Evolutionary conservation across 2,888 invertebrate species (phyloP).

Genomic region (Rhagonycha fulva): DNA sequence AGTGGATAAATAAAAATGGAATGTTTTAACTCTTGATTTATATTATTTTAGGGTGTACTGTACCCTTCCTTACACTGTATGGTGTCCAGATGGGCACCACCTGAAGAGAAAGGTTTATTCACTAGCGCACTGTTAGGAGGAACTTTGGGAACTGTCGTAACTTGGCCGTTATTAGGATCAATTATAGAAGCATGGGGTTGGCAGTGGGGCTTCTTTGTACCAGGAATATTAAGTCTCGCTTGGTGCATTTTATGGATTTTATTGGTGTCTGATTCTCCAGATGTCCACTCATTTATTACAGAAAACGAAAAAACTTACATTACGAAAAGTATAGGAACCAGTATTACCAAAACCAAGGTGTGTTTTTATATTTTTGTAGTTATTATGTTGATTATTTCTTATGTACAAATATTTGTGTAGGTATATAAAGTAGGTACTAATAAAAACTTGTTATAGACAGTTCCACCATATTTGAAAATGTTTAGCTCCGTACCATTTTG

Average conservation of each 20-base stretch:
- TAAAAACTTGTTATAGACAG: constrained; percentile 58
- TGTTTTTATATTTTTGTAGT: not conserved
- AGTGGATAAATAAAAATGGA: constrained; percentile 20
- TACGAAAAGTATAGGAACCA: constrained; percentile 62
- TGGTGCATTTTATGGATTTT: constrained; percentile 57
- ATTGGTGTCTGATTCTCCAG: constrained; percentile 60
- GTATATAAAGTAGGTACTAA: constrained; percentile 11
- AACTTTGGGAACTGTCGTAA: constrained; percentile 57
- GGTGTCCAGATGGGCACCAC: constrained; percentile 56
- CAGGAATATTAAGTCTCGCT: constrained; percentile 43
- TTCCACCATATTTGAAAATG: constrained; percentile 69
- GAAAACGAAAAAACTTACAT: constrained; percentile 58
- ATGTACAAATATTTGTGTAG: not conserved
- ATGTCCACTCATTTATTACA: constrained; percentile 60
- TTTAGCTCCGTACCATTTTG: constrained; percentile 70
- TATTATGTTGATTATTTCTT: not conserved
- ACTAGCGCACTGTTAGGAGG: constrained; percentile 58
- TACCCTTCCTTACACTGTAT: constrained; percentile 50
- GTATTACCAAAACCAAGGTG: constrained; percentile 53
- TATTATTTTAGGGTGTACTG: constrained; percentile 48
- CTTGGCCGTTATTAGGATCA: constrained; percentile 56
- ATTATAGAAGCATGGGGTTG: constrained; percentile 52
- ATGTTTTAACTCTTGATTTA: not conserved
- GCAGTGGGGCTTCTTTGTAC: constrained; percentile 50
- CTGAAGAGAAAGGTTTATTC: constrained; percentile 57